These are phyloP conservation scores for Globicephala melas DNA, from an alignment of 2,113 vertebrate genomes.

Conservation along the genomic window DNA sequence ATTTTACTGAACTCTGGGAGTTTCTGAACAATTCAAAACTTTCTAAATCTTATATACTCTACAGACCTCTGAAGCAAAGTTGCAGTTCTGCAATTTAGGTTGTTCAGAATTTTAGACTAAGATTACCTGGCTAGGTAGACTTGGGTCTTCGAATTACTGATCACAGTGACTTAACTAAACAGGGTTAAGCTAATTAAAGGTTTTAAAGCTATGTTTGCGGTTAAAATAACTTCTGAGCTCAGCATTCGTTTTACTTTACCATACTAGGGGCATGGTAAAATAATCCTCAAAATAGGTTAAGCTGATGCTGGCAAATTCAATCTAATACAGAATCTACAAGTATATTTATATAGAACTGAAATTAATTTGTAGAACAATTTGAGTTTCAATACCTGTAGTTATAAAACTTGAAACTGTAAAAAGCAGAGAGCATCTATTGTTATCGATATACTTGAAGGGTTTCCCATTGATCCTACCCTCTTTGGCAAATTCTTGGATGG, in stretches of 20 bases:
- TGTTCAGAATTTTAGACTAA: not conserved
- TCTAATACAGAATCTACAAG: not conserved
- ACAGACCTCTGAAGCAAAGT: not conserved
- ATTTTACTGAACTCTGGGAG: not conserved
- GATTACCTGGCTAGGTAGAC: not conserved
- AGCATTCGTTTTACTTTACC: not conserved
- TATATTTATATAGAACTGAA: not conserved
- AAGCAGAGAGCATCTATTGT: not conserved
- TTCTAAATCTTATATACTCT: not conserved
- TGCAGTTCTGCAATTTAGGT: not conserved
- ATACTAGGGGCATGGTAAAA: not conserved
- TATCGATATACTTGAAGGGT: not conserved
- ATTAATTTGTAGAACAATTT: slow-evolving; percentile 10
- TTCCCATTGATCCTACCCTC: not conserved
- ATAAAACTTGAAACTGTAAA: not conserved
- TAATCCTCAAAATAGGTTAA: slow-evolving; percentile 2
- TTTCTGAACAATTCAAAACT: not conserved
- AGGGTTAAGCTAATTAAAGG: slow-evolving; percentile 10
- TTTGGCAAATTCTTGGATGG: not conserved
- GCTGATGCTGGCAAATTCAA: not conserved
- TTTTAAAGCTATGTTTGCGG: not conserved
- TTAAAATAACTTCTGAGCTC: slow-evolving; percentile 11
- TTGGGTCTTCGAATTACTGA: slow-evolving; percentile 6
- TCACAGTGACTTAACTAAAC: not conserved
- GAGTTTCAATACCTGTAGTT: not conserved